Percentiles rank a stretch among this genome's conserved stretches.
phyloP scores from a whole-genome alignment of 2,113 vertebrate genomes.

The Glaucidium brasilianum region DNA sequence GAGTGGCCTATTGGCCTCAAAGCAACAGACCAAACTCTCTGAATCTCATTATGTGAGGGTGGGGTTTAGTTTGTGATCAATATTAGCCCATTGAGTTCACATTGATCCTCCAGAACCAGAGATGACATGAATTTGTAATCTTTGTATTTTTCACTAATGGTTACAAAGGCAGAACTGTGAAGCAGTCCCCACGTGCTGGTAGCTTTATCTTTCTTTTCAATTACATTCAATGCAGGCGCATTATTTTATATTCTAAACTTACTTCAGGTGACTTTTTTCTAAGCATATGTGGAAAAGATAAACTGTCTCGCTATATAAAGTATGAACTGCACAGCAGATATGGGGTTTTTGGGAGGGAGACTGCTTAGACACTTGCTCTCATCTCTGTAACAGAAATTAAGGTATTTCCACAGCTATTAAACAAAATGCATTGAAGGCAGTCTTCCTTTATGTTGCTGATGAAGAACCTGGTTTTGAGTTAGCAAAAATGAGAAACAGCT shows the following conservation, averaged over 20 bases:
- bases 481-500: background rate
- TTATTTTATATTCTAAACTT: background rate
- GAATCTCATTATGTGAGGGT: accelerated
- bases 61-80: background rate
- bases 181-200: background rate
- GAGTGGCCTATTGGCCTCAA: background rate
- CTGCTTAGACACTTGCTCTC: background rate
- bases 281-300: background rate
- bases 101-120: background rate
- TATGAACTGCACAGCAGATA: background rate
- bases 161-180: background rate
- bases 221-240: background rate
- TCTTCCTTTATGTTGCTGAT: background rate
- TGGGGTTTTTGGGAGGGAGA: background rate
- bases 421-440: background rate
- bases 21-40: background rate
- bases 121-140: background rate
- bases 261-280: background rate
- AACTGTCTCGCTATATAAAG: background rate
- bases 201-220: background rate
- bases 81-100: background rate
- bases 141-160: background rate
- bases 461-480: background rate
- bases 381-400: background rate
- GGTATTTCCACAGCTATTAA: background rate